Percentiles rank a stretch among this genome's conserved stretches.
These are phyloP conservation scores for Graphium colonna DNA, from an alignment of 2,888 invertebrate genomes.

Conservation along the genomic window DNA sequence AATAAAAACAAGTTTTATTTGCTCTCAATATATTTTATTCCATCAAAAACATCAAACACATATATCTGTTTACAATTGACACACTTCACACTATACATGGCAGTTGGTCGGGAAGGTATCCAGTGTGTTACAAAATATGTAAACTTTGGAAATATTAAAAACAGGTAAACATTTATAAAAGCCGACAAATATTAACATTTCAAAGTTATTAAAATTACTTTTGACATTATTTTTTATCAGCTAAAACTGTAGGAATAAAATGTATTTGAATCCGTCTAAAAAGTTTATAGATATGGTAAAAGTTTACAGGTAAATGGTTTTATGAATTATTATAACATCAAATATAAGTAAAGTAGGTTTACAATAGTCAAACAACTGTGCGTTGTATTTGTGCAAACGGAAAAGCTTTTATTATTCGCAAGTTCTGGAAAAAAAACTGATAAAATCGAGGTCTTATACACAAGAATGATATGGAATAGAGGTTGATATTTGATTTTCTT, in stretches of 20 bases:
- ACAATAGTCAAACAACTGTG: conserved; percentile 13
- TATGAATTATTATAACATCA: conserved; percentile 9
- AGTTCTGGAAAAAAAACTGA: neutral
- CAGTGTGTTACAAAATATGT: neutral
- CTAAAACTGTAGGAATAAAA: conserved; percentile 12
- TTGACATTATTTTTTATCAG: neutral
- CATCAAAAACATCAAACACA: conserved; percentile 35
- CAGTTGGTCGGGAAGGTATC: conserved; percentile 46
- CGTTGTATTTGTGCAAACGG: conserved; percentile 18
- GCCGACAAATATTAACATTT: conserved; percentile 6
- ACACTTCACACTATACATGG: conserved; percentile 42
- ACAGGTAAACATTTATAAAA: conserved; percentile 20
- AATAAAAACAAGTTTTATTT: neutral
- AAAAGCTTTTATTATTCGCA: neutral
- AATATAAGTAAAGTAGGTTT: neutral
- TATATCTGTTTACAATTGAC: conserved; percentile 60
- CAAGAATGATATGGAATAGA: too few species aligned
- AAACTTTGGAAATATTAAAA: conserved; percentile 12
- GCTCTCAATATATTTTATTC: conserved; percentile 12
- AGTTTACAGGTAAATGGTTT: neutral
- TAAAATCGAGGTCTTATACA: too few species aligned
- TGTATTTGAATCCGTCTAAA: neutral
- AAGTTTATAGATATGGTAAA: neutral
- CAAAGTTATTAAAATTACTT: neutral
- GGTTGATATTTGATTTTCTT: too few species aligned